A percentile compares a stretch with the other conserved stretches of the same genome.
Evolutionary conservation across 2,113 vertebrate genomes (phyloP).

Genomic region (Lepidothrix coronata): DNA sequence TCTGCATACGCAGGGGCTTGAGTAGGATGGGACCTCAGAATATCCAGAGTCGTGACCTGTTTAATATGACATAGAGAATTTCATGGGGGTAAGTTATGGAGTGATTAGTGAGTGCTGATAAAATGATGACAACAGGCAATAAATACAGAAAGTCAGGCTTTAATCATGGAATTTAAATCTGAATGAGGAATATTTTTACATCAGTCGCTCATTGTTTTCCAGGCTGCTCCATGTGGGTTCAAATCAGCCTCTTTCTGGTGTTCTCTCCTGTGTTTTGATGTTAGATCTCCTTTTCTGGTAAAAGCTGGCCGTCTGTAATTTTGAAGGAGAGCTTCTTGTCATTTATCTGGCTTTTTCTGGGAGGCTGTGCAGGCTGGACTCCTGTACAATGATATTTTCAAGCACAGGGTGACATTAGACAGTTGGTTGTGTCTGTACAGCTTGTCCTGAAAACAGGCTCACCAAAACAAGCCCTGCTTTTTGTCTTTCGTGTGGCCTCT

Average conservation of each 20-base stretch:
- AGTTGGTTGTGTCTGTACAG: background rate
- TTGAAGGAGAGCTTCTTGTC: slow-evolving; percentile 20
- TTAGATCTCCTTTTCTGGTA: background rate
- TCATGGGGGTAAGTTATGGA: background rate
- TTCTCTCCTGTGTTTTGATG: background rate
- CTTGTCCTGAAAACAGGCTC: background rate
- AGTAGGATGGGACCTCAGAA: background rate
- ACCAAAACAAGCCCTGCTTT: slow-evolving; percentile 31
- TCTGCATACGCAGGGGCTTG: background rate
- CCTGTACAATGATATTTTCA: slow-evolving; percentile 7
- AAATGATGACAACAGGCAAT: background rate
- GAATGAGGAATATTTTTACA: background rate
- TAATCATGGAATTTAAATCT: background rate
- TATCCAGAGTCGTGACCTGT: background rate
- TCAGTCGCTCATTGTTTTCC: background rate
- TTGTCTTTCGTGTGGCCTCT: background rate
- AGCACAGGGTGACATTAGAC: slow-evolving; percentile 21
- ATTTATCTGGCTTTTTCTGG: slow-evolving; percentile 22
- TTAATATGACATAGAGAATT: background rate
- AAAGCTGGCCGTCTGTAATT: background rate
- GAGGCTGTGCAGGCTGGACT: slow-evolving; percentile 28
- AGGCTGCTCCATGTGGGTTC: background rate
- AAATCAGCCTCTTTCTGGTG: background rate
- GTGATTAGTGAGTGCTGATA: background rate
- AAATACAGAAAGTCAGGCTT: background rate